Evolutionary conservation across 2,888 invertebrate species (phyloP).

Genomic region (Colostygia pectinataria): DNA sequence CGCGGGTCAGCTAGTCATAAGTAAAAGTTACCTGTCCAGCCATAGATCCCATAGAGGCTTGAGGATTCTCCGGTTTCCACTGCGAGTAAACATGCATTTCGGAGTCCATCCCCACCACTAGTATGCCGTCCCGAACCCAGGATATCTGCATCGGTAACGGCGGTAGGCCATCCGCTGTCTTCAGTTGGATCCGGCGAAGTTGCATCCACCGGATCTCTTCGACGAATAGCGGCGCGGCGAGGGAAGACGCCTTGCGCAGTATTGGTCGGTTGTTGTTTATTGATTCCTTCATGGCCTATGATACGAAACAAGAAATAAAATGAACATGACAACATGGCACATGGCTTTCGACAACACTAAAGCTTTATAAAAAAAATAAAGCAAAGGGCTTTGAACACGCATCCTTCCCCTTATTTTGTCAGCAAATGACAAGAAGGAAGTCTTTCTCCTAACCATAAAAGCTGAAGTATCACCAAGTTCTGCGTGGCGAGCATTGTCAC

Average conservation of each 20-base stretch:
- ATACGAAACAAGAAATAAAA: not conserved
- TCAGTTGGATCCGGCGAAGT: slow-evolving; percentile 92
- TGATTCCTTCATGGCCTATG: slow-evolving; percentile 91
- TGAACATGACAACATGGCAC: not conserved
- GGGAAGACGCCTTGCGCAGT: slow-evolving; percentile 93
- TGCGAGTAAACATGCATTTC: slow-evolving; percentile 99
- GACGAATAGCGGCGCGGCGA: slow-evolving; percentile 94
- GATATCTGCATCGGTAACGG: slow-evolving; percentile 99
- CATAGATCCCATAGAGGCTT: slow-evolving; percentile 50
- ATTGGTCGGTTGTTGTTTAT: slow-evolving; percentile 92
- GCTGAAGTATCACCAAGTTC: too few species aligned
- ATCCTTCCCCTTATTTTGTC: too few species aligned
- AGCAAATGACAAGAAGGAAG: too few species aligned
- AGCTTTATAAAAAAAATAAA: too few species aligned
- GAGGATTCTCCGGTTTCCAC: slow-evolving; percentile 90
- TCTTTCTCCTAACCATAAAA: too few species aligned
- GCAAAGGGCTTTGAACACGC: too few species aligned
- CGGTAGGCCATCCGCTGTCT: slow-evolving; percentile 97
- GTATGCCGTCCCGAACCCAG: slow-evolving; percentile 98
- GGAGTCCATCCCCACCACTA: slow-evolving; percentile 99
- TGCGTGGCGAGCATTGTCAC: too few species aligned
- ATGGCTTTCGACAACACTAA: too few species aligned
- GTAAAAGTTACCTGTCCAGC: slow-evolving; percentile 52
- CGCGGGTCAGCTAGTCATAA: too few species aligned
- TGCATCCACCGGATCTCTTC: slow-evolving; percentile 99